These are phyloP conservation scores for Ammodytes marinus DNA, from an alignment of 2,113 vertebrate species.

Conservation along the genomic window DNA sequence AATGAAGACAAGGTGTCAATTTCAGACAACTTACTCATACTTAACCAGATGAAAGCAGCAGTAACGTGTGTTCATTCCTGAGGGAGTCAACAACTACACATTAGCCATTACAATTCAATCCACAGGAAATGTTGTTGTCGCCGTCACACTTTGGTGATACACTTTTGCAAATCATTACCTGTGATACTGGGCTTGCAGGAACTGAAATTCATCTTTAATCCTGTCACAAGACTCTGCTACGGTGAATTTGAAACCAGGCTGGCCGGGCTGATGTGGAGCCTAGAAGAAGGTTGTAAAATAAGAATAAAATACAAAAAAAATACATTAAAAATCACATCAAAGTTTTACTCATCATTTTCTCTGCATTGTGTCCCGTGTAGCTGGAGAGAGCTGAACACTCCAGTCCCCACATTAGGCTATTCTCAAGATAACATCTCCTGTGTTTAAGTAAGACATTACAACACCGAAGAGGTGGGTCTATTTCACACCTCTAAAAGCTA, in stretches of 20 bases:
- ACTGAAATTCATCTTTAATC: slow-evolving; percentile 98
- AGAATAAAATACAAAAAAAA: slow-evolving; percentile 14
- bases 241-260: slow-evolving; percentile 97
- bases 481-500: slow-evolving; percentile 61
- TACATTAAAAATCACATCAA: slow-evolving; percentile 60
- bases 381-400: slow-evolving; percentile 20
- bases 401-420: slow-evolving; percentile 31
- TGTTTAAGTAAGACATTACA: slow-evolving; percentile 42
- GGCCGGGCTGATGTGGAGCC: slow-evolving; percentile 94
- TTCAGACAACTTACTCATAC: slow-evolving; percentile 68
- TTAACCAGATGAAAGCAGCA: slow-evolving; percentile 47
- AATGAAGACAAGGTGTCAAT: slow-evolving; percentile 79
- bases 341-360: slow-evolving; percentile 30
- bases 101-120: slow-evolving; percentile 26
- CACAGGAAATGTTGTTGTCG: slow-evolving; percentile 33
- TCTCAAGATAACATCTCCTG: slow-evolving; percentile 46
- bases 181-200: slow-evolving; percentile 96
- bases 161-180: slow-evolving; percentile 83
- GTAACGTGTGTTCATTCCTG: slow-evolving; percentile 22
- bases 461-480: slow-evolving; percentile 41
- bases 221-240: slow-evolving; percentile 95
- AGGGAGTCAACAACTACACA: slow-evolving; percentile 29
- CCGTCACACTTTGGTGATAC: neutral
- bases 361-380: slow-evolving; percentile 4
- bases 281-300: slow-evolving; percentile 64